These are phyloP conservation scores for Orchesella cincta DNA, from an alignment of 1,140 invertebrate genomes.

Conservation along the genomic window DNA sequence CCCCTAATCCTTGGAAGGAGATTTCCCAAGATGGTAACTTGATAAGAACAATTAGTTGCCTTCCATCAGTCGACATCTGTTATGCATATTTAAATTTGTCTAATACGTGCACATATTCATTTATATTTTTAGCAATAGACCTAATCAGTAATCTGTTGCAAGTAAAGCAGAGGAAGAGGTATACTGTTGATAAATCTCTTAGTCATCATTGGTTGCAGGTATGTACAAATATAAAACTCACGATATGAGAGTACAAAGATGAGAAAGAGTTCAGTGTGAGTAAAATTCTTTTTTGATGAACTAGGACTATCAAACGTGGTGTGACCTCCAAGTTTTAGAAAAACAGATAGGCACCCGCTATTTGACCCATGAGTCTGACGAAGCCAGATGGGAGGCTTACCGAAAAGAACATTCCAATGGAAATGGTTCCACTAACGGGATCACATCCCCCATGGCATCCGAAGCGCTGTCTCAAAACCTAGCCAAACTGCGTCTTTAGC, in stretches of 20 bases:
- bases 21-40: conserved; percentile 87
- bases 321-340: conserved; percentile 87
- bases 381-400: conserved; percentile 79
- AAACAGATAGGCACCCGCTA: conserved; percentile 78
- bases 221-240: conserved; percentile 47
- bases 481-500: conserved; percentile 49
- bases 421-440: conserved; percentile 43
- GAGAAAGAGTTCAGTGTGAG: background rate
- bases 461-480: conserved; percentile 44
- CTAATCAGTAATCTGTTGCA: conserved; percentile 96
- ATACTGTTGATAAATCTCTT: conserved; percentile 94
- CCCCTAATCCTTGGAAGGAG: conserved; percentile 95
- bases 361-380: conserved; percentile 84
- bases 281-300: conserved; percentile 15
- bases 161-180: conserved; percentile 96
- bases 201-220: conserved; percentile 92
- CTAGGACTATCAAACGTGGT: conserved; percentile 94
- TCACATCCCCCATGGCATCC: conserved; percentile 40
- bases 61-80: background rate
- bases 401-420: conserved; percentile 43
- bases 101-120: conserved; percentile 23
- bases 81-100: background rate
- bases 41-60: background rate
- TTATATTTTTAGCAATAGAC: conserved; percentile 80
- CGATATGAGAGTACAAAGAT: background rate